Percentiles rank a stretch among this genome's conserved stretches.
Evolutionary conservation across 1,140 invertebrate species (phyloP).

Genomic region (Pachypeltis micranthus): DNA sequence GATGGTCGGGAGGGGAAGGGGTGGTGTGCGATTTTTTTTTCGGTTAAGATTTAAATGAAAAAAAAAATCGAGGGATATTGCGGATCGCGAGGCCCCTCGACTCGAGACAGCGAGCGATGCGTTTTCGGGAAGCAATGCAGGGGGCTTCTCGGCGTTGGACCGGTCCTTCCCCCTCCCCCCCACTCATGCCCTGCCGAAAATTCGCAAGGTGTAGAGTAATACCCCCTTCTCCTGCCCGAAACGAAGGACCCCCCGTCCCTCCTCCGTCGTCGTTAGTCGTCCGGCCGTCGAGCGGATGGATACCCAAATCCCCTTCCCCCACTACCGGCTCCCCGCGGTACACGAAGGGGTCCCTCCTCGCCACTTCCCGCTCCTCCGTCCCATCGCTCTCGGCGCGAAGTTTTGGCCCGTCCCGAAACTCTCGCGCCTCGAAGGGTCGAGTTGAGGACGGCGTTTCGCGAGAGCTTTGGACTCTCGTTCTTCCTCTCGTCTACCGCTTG

Average conservation of each 20-base stretch:
- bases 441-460: too few relatives aligned
- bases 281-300: too few relatives aligned
- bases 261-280: neutral
- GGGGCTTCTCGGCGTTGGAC: neutral
- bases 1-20: neutral
- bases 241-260: neutral
- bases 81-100: too few relatives aligned
- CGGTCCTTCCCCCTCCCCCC: neutral
- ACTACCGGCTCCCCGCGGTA: slow-evolving; percentile 2
- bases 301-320: slow-evolving; percentile 1
- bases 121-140: slow-evolving; percentile 8
- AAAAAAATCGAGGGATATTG: too few relatives aligned
- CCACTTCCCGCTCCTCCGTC: neutral
- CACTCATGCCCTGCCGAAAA: neutral
- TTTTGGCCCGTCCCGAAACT: too few relatives aligned
- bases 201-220: slow-evolving; percentile 7
- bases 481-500: too few relatives aligned
- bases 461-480: too few relatives aligned
- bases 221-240: too few relatives aligned
- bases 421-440: too few relatives aligned
- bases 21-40: neutral
- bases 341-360: too few relatives aligned
- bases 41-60: too few relatives aligned
- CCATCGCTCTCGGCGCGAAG: neutral
- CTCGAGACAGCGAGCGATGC: slow-evolving; percentile 2